These are phyloP conservation scores for Heterotilapia buettikoferi DNA, from an alignment of 2,113 vertebrate genomes.

Conservation along the genomic window DNA sequence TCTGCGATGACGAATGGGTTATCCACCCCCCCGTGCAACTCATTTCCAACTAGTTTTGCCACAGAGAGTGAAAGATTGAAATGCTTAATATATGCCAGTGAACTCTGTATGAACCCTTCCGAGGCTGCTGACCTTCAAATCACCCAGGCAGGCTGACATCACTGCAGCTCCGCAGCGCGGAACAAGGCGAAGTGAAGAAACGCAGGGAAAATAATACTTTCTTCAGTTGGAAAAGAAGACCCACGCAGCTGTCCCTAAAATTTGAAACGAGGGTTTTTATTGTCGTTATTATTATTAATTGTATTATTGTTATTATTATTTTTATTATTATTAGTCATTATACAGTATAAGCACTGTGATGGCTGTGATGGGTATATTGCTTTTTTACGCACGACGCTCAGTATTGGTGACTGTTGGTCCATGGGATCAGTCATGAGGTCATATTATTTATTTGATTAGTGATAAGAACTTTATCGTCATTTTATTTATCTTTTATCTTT, in stretches of 20 bases:
- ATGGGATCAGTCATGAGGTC: neutral
- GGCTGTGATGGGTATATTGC: neutral
- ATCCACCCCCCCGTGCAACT: conserved; percentile 83
- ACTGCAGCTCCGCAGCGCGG: conserved; percentile 72
- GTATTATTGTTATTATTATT: neutral
- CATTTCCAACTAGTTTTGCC: conserved; percentile 96
- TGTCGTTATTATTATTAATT: rapidly evolving
- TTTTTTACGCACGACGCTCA: neutral
- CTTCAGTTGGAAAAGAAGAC: neutral
- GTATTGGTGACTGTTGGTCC: neutral
- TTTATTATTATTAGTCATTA: neutral
- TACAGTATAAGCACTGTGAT: neutral
- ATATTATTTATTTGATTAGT: neutral
- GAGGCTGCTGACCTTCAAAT: conserved; percentile 99
- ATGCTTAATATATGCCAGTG: conserved; percentile 99
- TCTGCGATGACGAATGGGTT: conserved; percentile 79
- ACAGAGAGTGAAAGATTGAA: conserved; percentile 94
- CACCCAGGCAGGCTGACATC: conserved; percentile 96
- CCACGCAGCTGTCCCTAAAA: neutral
- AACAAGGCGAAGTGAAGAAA: conserved; percentile 35
- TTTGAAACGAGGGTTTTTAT: neutral
- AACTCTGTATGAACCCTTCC: conserved; percentile 98
- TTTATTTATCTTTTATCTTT: neutral
- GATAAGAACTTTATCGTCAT: neutral
- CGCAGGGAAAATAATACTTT: neutral